These are phyloP conservation scores for Nannospalax galili DNA, from an alignment of 2,113 vertebrate genomes.

Conservation along the genomic window DNA sequence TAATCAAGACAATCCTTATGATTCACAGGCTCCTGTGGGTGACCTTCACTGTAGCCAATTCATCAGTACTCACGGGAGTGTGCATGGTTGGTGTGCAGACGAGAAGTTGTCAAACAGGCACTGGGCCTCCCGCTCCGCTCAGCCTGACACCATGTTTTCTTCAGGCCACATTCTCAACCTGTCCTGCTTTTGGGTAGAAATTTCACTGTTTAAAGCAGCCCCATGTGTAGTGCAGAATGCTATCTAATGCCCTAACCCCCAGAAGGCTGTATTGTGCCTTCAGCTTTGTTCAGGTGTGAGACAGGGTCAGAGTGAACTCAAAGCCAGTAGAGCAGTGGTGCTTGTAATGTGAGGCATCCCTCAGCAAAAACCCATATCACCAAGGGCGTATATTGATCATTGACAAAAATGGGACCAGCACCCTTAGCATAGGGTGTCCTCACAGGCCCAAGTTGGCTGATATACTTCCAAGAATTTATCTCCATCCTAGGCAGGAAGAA, in stretches of 20 bases:
- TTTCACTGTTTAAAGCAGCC: background rate
- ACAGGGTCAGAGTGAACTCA: background rate
- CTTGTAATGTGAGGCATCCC: background rate
- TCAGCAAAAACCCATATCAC: background rate
- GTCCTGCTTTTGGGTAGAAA: background rate
- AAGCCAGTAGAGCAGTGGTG: background rate
- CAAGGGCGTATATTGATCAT: background rate
- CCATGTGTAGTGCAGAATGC: background rate
- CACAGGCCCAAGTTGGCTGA: background rate
- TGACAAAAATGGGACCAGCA: background rate
- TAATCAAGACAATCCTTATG: background rate
- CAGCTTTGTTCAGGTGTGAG: background rate
- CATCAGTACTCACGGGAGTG: background rate
- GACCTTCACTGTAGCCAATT: background rate
- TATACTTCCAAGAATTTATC: background rate
- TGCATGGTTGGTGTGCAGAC: accelerated
- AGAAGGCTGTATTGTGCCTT: background rate
- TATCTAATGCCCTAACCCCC: background rate
- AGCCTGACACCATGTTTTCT: background rate
- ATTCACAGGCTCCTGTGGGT: background rate
- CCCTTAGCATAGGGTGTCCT: conserved; percentile 2
- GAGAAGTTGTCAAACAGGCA: too few relatives aligned
- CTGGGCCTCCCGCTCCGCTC: background rate
- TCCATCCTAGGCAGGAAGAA: conserved; percentile 12
- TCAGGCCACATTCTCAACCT: background rate